Base-by-base conservation (phyloP, 2,888 invertebrate species). In the Chymomyza caudatula region DNA sequence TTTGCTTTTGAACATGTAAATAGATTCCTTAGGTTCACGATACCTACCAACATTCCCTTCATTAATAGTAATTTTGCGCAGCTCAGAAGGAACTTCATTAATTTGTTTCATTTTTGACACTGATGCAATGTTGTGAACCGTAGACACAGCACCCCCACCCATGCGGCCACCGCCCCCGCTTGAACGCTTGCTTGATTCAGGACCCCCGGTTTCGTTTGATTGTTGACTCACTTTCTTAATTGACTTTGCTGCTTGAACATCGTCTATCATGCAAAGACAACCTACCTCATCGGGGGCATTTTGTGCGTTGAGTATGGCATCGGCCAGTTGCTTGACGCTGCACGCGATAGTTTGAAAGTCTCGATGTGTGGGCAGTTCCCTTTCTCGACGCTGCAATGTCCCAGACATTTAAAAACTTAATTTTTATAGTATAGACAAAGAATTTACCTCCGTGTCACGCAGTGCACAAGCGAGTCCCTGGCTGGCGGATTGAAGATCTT, bases 241-340 rank as follows among this genome's bases (percentile, higher is more conserved):
- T 37, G 42, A 3, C 3, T 15, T 56, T 15, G 42, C 4, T n/a
- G n/a, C 13, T 17, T 13, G 0, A n/a, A 11, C 11, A 13, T 5
- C 17, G 13, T 29, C 53, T 15, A n/a, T n/a, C n/a, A n/a, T n/a
- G n/a, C n/a, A n/a, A n/a, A n/a, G n/a, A 20, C 23, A 11, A 47
- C 62, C 56, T 60, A 70, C 53, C 55, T 25, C 71, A 76, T 71
- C 73, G 55, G 63, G 29, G 22, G 78, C 58, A 42, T 77, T 82
- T 63, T 86, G 79, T 29, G 79, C 77, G 23, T 61, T 64, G 42
- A 89, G 77, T 19, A 89, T 63, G 20, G 78, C 73, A 52, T 89
- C 89, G 42, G 89, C 89, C 63, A 89, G 60, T 29, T 86, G 88
- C 71, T 89, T 89, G 2, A 89, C 89, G 70, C 89, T 89, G 29